Evolutionary conservation across 2,113 vertebrate species (phyloP).

Genomic region (Amphiprion percula): DNA sequence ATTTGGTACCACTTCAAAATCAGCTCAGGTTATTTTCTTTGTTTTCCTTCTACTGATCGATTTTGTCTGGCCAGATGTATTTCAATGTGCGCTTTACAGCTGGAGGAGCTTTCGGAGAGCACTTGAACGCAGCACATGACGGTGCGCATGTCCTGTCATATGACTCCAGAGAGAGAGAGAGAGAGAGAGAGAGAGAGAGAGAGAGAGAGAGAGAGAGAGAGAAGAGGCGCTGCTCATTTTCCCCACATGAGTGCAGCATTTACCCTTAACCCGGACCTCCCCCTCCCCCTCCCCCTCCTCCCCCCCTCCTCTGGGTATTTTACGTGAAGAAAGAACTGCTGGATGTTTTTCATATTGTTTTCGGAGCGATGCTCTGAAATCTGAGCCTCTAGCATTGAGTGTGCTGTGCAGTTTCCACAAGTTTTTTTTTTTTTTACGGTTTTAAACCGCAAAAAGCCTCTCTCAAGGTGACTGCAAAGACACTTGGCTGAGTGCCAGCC

Average conservation of each 20-base stretch:
- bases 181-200: not conserved
- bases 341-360: conserved; percentile 64
- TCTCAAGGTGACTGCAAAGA: conserved; percentile 80
- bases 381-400: conserved; percentile 68
- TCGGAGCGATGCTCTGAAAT: conserved; percentile 68
- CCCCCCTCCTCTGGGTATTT: conserved; percentile 33
- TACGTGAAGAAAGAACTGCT: conserved; percentile 55
- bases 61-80: too few species aligned
- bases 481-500: conserved; percentile 60
- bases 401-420: conserved; percentile 72
- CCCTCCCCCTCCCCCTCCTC: not conserved
- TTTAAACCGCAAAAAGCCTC: conserved; percentile 68
- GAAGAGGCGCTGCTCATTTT: conserved; percentile 69
- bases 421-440: conserved; percentile 54
- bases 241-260: conserved; percentile 83
- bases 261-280: conserved; percentile 73
- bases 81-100: not conserved
- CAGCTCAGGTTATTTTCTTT: too few species aligned
- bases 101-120: not conserved
- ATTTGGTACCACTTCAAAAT: too few species aligned
- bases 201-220: conserved; percentile 11
- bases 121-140: conserved; percentile 50
- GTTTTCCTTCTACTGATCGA: too few species aligned
- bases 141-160: conserved; percentile 68
- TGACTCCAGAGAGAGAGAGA: conserved; percentile 49